Evolutionary conservation across 1,140 invertebrate species (phyloP).

Genomic region (Orchestia grillus): DNA sequence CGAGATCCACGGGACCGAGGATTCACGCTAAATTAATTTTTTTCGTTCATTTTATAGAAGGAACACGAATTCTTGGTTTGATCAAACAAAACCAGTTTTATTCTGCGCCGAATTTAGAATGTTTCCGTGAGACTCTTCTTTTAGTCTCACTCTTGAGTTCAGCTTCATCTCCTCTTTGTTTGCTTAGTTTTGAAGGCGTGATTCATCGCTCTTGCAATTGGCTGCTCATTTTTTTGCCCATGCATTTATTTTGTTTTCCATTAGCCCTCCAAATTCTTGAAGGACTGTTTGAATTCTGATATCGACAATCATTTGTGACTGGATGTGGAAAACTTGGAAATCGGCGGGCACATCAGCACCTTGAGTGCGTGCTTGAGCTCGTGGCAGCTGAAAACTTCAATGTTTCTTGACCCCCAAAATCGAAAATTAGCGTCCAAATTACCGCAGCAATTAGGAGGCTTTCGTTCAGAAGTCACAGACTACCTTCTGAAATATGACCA

Average conservation of each 20-base stretch:
- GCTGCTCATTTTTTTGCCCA: not conserved
- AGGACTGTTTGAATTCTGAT: not conserved
- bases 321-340: not conserved
- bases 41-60: not conserved
- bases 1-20: not conserved
- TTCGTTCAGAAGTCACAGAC: too few relatives aligned
- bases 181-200: not conserved
- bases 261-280: not conserved
- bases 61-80: not conserved
- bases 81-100: not conserved
- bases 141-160: not conserved
- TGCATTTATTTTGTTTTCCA: not conserved
- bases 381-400: too few relatives aligned
- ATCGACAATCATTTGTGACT: not conserved
- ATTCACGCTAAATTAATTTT: not conserved
- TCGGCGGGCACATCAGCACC: not conserved
- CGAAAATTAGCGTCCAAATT: too few relatives aligned
- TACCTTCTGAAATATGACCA: too few relatives aligned
- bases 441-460: too few relatives aligned
- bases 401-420: too few relatives aligned
- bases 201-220: not conserved
- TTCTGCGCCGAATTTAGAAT: not conserved
- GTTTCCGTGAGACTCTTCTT: not conserved
- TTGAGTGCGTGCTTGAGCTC: not conserved
- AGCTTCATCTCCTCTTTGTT: not conserved